Evolutionary conservation across 2,113 vertebrate genomes (phyloP), one percentile per base, ranked within the genome.

Genomic region (Indicator maculatus): DNA sequence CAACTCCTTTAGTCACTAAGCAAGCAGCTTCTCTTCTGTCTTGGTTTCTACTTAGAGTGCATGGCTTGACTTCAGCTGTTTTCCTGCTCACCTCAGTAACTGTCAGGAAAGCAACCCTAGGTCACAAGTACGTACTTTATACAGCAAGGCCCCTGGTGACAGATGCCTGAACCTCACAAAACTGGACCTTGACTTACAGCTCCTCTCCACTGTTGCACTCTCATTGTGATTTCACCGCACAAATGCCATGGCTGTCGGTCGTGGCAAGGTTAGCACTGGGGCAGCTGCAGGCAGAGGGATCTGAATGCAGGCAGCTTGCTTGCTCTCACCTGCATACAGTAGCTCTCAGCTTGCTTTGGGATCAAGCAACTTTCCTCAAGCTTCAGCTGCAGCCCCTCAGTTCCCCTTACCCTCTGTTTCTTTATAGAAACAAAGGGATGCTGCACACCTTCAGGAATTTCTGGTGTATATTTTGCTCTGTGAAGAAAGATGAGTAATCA

Each of bases 171-270:
- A 28, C 18, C 47, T 18, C 61, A 10, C 71, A 38, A 36, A 38
- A 1, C 5, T 0, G 17, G 67, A 30, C 73, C 44, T 52, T 14
- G 33, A 11, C 50, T 12, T 55, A 2, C 14, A 77, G 71, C 65
- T 75, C 21, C 27, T 23, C 30, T 47, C 28, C 30, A 1, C 28
- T 20, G 64, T 65, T n/a, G 33, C 47, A 1, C 15, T 28, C 45
- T 21, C 23, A 0, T 4, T 6, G 63, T 9, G 47, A 11, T 30
- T 52, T 18, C 64, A 7, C 19, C 47, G 30, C 69, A n/a, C 5
- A 1, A 13, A 3, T 2, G 8, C 41, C 19, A 1, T 0, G 1
- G 30, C 2, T 9, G 16, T 6, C 30, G 39, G n/a, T 58, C 4
- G 2, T 7, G 80, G 31, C 24, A 1, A 56, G 15, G 53, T 3